phyloP scores from a whole-genome alignment of 2,113 vertebrate species.

The Climacteris rufus region DNA sequence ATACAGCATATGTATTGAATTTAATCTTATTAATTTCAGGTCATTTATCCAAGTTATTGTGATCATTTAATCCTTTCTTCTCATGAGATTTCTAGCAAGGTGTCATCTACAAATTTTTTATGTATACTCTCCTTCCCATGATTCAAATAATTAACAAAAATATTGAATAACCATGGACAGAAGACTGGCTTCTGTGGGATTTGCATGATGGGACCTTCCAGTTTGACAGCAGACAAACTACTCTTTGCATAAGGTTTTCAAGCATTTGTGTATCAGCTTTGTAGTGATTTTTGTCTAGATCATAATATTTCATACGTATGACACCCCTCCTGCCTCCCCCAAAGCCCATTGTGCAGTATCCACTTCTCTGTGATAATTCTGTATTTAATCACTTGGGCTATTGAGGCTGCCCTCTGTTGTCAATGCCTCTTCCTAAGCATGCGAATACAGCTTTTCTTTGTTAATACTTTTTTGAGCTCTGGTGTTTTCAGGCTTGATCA shows the following conservation, averaged over 20 bases:
- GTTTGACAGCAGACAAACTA: background rate
- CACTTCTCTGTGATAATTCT: background rate
- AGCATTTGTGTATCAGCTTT: background rate
- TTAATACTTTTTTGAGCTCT: background rate
- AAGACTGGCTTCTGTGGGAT: background rate
- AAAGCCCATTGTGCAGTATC: background rate
- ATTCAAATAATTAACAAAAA: background rate
- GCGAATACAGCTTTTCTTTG: background rate
- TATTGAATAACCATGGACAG: background rate
- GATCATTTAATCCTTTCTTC: background rate
- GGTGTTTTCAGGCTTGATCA: background rate
- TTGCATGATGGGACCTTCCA: background rate
- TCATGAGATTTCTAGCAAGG: background rate
- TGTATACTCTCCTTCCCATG: background rate
- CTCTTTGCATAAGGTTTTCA: background rate
- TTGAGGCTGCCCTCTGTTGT: background rate
- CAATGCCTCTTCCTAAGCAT: background rate
- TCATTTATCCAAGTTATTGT: slow-evolving; percentile 1
- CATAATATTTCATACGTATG: background rate
- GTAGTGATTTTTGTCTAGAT: background rate
- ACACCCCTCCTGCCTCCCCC: background rate
- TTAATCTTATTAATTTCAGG: slow-evolving; percentile 16
- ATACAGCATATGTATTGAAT: background rate
- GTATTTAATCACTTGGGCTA: background rate
- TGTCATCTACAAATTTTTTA: background rate